A percentile compares a stretch with the other conserved stretches of the same genome.
Evolutionary conservation across 2,113 vertebrate species (phyloP).

Genomic region (Forbesichthys agassizii): DNA sequence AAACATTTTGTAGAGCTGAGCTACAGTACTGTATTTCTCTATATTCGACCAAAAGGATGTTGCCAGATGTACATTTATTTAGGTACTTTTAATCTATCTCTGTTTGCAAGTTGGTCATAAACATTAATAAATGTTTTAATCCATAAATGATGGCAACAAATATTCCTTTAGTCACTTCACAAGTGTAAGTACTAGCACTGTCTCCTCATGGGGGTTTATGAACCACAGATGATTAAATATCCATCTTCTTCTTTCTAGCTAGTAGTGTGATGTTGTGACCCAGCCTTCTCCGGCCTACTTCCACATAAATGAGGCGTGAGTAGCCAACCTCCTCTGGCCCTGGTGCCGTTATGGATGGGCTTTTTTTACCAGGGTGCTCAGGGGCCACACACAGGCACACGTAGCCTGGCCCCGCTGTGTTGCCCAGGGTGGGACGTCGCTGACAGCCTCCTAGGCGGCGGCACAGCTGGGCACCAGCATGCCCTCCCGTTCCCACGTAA

Average conservation of each 20-base stretch:
- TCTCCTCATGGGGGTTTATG: not conserved
- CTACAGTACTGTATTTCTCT: not conserved
- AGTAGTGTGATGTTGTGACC: slow-evolving; percentile 22
- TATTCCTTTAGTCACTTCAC: not conserved
- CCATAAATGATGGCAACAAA: not conserved
- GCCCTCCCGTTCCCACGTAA: slow-evolving; percentile 4
- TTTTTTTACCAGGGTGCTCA: slow-evolving; percentile 50
- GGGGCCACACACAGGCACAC: slow-evolving; percentile 44
- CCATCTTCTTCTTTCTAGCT: slow-evolving; percentile 8
- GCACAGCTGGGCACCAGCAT: slow-evolving; percentile 60
- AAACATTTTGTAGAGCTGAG: not conserved
- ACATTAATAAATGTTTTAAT: too few relatives aligned
- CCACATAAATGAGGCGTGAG: slow-evolving; percentile 38
- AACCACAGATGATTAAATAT: slow-evolving; percentile 32
- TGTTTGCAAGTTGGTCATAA: too few relatives aligned
- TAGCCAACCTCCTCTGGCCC: slow-evolving; percentile 40
- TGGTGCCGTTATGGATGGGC: slow-evolving; percentile 39
- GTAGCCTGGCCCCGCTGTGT: slow-evolving; percentile 32
- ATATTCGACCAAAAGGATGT: not conserved
- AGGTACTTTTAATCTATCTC: too few relatives aligned
- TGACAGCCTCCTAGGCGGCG: slow-evolving; percentile 34
- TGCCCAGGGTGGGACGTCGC: slow-evolving; percentile 47
- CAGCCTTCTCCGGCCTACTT: slow-evolving; percentile 51
- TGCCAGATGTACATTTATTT: too few relatives aligned
- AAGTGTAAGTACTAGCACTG: not conserved